Percentiles rank a stretch among this genome's conserved stretches.
These are phyloP conservation scores for Xiphophorus hellerii DNA, from an alignment of 2,113 vertebrate genomes.

Conservation along the genomic window DNA sequence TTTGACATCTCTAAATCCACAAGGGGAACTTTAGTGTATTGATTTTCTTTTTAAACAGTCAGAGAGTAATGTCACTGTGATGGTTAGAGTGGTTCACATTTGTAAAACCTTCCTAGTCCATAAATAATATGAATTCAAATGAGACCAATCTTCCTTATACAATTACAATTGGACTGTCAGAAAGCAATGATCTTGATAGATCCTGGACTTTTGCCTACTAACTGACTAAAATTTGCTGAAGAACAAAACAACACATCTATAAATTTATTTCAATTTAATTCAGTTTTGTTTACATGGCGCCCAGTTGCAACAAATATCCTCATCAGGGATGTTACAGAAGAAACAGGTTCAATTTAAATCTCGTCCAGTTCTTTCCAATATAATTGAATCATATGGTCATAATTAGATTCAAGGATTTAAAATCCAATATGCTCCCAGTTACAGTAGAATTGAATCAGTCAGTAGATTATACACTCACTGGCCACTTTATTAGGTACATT, in stretches of 20 bases:
- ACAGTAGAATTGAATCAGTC: background rate
- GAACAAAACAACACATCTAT: too few relatives aligned
- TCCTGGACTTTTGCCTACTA: too few relatives aligned
- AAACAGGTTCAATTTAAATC: too few relatives aligned
- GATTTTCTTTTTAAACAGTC: background rate
- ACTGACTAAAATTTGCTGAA: too few relatives aligned
- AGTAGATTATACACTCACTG: background rate
- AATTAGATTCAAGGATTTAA: background rate
- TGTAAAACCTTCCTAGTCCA: background rate
- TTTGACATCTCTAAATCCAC: background rate
- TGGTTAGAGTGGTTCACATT: background rate
- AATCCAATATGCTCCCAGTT: background rate
- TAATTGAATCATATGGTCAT: background rate
- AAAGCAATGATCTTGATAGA: too few relatives aligned
- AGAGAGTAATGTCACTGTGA: background rate
- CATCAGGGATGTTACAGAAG: too few relatives aligned
- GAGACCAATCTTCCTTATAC: background rate
- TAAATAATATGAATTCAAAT: background rate
- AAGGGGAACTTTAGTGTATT: background rate
- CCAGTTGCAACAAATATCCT: too few relatives aligned
- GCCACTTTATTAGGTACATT: background rate
- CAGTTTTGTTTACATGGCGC: too few relatives aligned
- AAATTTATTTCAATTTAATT: too few relatives aligned
- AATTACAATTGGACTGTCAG: too few relatives aligned
- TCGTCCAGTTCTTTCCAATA: background rate